A percentile compares a stretch with the other conserved stretches of the same genome.
Conservation (phyloP, 2,888 invertebrate species). For the Phorcus lineatus region DNA sequence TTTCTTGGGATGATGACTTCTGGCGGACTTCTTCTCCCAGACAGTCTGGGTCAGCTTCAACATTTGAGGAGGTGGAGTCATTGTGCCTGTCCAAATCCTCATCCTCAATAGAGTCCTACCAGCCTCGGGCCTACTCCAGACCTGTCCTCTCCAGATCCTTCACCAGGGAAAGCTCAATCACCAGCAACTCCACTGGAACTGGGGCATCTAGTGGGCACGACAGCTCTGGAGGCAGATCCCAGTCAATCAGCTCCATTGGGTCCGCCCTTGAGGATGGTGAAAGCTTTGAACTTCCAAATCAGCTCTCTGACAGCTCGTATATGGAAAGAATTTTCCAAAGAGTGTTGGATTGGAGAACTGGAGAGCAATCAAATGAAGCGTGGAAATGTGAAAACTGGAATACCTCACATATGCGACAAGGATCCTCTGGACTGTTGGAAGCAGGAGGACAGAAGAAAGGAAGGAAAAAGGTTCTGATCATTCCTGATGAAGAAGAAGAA, state of each 20-base stretch:
- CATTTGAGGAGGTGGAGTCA: constrained; percentile 54
- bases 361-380: background rate
- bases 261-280: constrained; percentile 35
- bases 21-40: background rate
- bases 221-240: background rate
- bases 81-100: constrained; percentile 43
- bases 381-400: background rate
- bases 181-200: constrained; percentile 36
- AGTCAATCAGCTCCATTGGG: background rate
- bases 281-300: constrained; percentile 30
- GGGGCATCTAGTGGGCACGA: constrained; percentile 27
- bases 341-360: constrained; percentile 39
- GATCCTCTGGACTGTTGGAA: background rate
- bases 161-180: constrained; percentile 40
- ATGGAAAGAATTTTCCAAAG: constrained; percentile 41
- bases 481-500: constrained; percentile 63
- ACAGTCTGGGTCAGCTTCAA: constrained; percentile 40
- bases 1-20: constrained; percentile 25
- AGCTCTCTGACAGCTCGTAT: constrained; percentile 33
- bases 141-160: background rate
- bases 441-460: constrained; percentile 10
- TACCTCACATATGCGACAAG: background rate
- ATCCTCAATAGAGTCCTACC: constrained; percentile 33
- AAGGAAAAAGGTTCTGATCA: constrained; percentile 51
- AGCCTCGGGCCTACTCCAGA: background rate